phyloP scores from a whole-genome alignment of 2,113 vertebrate species.

The Struthio camelus region DNA sequence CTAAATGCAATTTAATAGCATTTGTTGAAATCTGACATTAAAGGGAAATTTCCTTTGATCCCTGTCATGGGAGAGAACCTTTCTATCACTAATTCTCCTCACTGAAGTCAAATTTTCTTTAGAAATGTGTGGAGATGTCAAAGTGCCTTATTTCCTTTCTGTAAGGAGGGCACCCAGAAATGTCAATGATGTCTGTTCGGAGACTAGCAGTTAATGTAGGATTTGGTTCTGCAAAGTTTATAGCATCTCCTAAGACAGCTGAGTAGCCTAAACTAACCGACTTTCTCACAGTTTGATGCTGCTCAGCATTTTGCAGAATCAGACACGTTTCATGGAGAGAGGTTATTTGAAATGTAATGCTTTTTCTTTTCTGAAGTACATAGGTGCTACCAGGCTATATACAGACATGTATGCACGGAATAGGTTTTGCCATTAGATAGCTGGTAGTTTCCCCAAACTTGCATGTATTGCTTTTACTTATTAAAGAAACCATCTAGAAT shows the following conservation, averaged over 20 bases:
- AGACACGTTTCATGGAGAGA: not conserved
- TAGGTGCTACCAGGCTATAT: not conserved
- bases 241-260: not conserved
- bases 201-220: not conserved
- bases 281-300: not conserved
- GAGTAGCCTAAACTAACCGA: slow-evolving; percentile 3
- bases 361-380: not conserved
- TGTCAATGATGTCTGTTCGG: slow-evolving; percentile 45
- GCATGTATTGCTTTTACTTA: slow-evolving; percentile 12
- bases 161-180: slow-evolving; percentile 48
- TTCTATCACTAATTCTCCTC: slow-evolving; percentile 62
- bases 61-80: slow-evolving; percentile 70
- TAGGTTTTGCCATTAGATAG: not conserved
- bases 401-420: not conserved
- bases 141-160: slow-evolving; percentile 52
- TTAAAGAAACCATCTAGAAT: not conserved
- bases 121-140: slow-evolving; percentile 60
- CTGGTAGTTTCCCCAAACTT: not conserved
- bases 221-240: slow-evolving; percentile 47
- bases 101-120: slow-evolving; percentile 60
- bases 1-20: slow-evolving; percentile 70
- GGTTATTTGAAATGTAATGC: not conserved
- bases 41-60: slow-evolving; percentile 70
- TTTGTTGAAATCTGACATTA: slow-evolving; percentile 71
- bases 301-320: slow-evolving; percentile 3